A percentile compares a stretch with the other conserved stretches of the same genome.
These are phyloP conservation scores for Esperia sulphurella DNA, from an alignment of 2,888 invertebrate species.

Conservation along the genomic window DNA sequence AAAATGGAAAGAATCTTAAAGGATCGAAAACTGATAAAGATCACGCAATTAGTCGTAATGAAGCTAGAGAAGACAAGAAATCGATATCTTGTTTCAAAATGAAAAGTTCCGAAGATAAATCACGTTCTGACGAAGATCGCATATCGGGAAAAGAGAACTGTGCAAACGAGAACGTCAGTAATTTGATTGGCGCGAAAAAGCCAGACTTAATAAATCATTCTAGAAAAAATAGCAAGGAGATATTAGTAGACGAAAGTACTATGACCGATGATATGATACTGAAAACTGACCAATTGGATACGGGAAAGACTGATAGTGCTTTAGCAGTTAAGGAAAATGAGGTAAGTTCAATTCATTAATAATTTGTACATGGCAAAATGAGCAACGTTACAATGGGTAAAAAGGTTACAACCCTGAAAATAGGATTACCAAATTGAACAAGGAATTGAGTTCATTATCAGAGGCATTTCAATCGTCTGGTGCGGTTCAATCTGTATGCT, in stretches of 20 bases:
- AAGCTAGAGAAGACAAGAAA: slow-evolving; percentile 62
- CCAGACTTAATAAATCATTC: slow-evolving; percentile 67
- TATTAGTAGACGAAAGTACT: slow-evolving; percentile 54
- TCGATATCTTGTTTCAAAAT: slow-evolving; percentile 74
- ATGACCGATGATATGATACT: slow-evolving; percentile 48
- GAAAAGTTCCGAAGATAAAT: slow-evolving; percentile 65
- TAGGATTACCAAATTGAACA: slow-evolving; percentile 22
- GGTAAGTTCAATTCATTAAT: slow-evolving; percentile 37
- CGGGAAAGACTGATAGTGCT: slow-evolving; percentile 58
- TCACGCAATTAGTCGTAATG: slow-evolving; percentile 55
- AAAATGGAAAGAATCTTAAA: slow-evolving; percentile 38
- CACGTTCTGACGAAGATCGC: slow-evolving; percentile 56
- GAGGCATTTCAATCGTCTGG: slow-evolving; percentile 36
- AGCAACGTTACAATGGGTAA: background rate
- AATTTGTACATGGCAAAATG: background rate
- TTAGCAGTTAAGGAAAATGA: slow-evolving; percentile 48
- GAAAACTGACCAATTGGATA: slow-evolving; percentile 48
- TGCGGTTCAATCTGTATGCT: slow-evolving; percentile 66
- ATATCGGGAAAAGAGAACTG: slow-evolving; percentile 64
- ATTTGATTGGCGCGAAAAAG: slow-evolving; percentile 52
- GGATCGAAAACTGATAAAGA: slow-evolving; percentile 48
- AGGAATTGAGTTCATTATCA: slow-evolving; percentile 44
- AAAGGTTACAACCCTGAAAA: slow-evolving; percentile 1
- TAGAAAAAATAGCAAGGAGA: slow-evolving; percentile 52
- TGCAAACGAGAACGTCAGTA: slow-evolving; percentile 65